These are phyloP conservation scores for Alectoris magna DNA, from an alignment of 2,797 vertebrate genomes.

Conservation along the genomic window DNA sequence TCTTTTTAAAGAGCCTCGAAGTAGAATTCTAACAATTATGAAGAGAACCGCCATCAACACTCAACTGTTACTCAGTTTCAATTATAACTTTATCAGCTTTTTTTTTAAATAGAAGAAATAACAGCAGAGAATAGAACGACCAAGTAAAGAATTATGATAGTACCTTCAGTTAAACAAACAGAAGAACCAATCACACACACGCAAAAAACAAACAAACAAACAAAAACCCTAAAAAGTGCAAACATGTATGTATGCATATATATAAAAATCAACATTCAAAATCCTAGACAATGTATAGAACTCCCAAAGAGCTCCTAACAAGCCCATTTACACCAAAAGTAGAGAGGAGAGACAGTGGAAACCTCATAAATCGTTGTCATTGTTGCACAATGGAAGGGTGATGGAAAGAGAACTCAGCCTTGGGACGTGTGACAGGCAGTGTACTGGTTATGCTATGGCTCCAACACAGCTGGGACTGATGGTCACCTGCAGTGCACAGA, in stretches of 20 bases:
- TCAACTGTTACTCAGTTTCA: neutral
- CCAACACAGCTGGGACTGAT: neutral
- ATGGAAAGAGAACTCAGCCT: neutral
- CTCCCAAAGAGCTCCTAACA: neutral
- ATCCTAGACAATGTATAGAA: neutral
- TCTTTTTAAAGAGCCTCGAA: neutral
- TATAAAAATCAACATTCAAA: neutral
- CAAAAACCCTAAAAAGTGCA: neutral
- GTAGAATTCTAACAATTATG: neutral
- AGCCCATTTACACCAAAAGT: neutral
- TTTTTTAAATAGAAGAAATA: neutral
- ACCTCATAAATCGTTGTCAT: neutral
- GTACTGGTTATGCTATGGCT: constrained; percentile 4
- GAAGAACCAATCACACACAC: neutral
- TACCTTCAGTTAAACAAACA: neutral
- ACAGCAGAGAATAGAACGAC: neutral
- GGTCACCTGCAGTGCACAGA: neutral
- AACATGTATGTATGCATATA: neutral
- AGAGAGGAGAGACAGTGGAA: neutral
- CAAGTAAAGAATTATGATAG: neutral
- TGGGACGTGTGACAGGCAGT: neutral
- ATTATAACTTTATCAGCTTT: neutral
- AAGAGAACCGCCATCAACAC: neutral
- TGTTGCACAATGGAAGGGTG: constrained; percentile 2
- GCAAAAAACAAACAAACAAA: neutral